A percentile compares a stretch with the other conserved stretches of the same genome.
Conservation (phyloP, 2,888 invertebrate genomes). For the Trichopoda pennipes region DNA sequence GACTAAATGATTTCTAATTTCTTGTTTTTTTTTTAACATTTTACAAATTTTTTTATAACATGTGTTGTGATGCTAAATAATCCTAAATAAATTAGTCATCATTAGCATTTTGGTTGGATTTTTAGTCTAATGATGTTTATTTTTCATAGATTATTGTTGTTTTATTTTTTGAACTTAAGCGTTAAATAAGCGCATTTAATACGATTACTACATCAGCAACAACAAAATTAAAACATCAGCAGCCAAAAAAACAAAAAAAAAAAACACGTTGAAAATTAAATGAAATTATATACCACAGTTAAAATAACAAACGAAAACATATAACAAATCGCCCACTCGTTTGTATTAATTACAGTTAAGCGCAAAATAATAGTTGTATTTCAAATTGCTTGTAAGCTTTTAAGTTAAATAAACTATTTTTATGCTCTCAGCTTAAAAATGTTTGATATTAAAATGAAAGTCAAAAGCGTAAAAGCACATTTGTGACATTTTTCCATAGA, state of each 20-base stretch:
- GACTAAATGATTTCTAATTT: too few relatives aligned
- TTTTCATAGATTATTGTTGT: slow-evolving; percentile 41
- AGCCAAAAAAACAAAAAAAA: slow-evolving; percentile 48
- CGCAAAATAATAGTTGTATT: background rate
- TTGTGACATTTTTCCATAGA: slow-evolving; percentile 75
- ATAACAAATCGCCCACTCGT: slow-evolving; percentile 58
- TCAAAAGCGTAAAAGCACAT: slow-evolving; percentile 79
- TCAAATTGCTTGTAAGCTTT: background rate
- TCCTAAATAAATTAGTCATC: slow-evolving; percentile 79
- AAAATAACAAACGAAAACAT: slow-evolving; percentile 72
- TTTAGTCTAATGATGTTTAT: slow-evolving; percentile 60
- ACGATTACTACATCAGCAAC: slow-evolving; percentile 72
- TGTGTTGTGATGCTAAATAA: slow-evolving; percentile 56
- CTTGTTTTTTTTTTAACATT: too few relatives aligned
- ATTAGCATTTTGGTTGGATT: slow-evolving; percentile 74
- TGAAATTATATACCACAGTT: slow-evolving; percentile 74
- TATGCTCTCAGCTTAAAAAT: background rate
- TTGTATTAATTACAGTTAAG: slow-evolving; percentile 15
- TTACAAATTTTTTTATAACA: slow-evolving; percentile 63
- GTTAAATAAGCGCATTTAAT: slow-evolving; percentile 80
- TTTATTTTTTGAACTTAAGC: slow-evolving; percentile 74
- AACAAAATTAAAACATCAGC: slow-evolving; percentile 48
- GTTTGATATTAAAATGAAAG: slow-evolving; percentile 64
- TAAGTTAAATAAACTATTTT: slow-evolving; percentile 4
- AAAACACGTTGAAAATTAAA: slow-evolving; percentile 55